phyloP scores from a whole-genome alignment of 2,888 invertebrate genomes.

The Micoletzkya japonica region DNA sequence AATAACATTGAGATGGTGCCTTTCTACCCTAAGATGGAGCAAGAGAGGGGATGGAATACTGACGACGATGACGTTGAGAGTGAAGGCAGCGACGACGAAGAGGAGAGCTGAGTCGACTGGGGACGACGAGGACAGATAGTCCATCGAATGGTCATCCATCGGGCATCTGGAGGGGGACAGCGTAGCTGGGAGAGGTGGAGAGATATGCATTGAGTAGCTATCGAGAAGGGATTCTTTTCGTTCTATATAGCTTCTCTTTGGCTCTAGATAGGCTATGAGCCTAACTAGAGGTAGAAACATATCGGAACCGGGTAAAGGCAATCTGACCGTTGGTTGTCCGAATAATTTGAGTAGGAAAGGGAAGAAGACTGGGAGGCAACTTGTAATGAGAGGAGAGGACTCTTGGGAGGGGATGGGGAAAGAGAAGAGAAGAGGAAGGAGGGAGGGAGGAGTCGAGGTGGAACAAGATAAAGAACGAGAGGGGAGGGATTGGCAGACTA shows the following conservation, averaged over 20 bases:
- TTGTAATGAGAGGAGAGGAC: not conserved
- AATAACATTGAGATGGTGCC: not conserved
- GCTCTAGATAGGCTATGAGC: too few relatives aligned
- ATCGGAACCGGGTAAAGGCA: too few relatives aligned
- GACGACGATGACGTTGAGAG: conserved; percentile 49
- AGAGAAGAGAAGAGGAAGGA: not conserved
- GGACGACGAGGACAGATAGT: conserved; percentile 34
- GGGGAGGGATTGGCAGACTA: not conserved
- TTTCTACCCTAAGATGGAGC: not conserved
- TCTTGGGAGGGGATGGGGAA: conserved; percentile 1
- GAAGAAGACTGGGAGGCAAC: not conserved
- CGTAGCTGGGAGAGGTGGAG: not conserved
- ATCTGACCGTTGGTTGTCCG: too few relatives aligned
- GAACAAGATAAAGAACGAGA: conserved; percentile 1
- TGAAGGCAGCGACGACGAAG: conserved; percentile 49
- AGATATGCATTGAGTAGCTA: too few relatives aligned
- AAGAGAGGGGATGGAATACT: conserved; percentile 33
- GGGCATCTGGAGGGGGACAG: not conserved
- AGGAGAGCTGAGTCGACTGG: conserved; percentile 48
- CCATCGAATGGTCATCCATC: conserved; percentile 12
- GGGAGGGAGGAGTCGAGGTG: not conserved
- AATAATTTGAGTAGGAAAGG: too few relatives aligned
- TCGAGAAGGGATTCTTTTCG: too few relatives aligned
- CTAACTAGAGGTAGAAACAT: too few relatives aligned
- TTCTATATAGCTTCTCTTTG: too few relatives aligned